Evolutionary conservation across 2,113 vertebrate genomes (phyloP).

Genomic region (Mungos mungo): DNA sequence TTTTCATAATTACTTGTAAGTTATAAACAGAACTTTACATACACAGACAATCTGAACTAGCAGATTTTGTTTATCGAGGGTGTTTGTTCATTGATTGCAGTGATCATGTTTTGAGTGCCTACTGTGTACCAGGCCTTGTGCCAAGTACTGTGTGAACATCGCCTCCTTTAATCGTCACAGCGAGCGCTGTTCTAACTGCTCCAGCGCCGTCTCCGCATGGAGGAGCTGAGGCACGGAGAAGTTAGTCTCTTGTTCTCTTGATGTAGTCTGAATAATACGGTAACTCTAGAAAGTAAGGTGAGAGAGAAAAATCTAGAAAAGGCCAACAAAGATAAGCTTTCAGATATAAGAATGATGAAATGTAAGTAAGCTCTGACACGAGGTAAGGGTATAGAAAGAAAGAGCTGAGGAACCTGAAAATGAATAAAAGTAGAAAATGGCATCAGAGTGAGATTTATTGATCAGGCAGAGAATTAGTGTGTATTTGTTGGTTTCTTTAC

Average conservation of each 20-base stretch:
- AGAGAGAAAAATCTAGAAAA: background rate
- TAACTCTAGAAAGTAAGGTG: background rate
- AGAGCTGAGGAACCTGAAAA: background rate
- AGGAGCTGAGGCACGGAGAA: background rate
- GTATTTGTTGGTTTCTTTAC: background rate
- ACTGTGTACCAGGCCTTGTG: background rate
- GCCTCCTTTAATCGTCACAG: background rate
- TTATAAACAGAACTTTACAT: background rate
- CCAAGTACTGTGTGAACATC: accelerated
- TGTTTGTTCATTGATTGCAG: background rate
- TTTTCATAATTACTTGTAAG: background rate
- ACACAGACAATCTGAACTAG: background rate
- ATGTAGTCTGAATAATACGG: background rate
- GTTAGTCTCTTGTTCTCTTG: background rate
- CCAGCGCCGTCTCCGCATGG: too few relatives aligned
- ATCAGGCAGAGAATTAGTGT: background rate
- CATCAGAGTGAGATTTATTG: background rate
- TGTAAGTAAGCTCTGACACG: background rate
- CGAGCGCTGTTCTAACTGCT: background rate
- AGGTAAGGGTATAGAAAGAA: background rate
- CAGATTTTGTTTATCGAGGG: background rate
- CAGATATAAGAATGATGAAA: background rate
- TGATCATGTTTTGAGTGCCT: background rate
- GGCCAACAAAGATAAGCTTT: background rate
- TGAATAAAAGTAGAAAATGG: background rate